Evolutionary conservation across 1,140 invertebrate genomes (phyloP), one percentile per base, ranked within the genome.

Genomic region (Papilio xuthus): DNA sequence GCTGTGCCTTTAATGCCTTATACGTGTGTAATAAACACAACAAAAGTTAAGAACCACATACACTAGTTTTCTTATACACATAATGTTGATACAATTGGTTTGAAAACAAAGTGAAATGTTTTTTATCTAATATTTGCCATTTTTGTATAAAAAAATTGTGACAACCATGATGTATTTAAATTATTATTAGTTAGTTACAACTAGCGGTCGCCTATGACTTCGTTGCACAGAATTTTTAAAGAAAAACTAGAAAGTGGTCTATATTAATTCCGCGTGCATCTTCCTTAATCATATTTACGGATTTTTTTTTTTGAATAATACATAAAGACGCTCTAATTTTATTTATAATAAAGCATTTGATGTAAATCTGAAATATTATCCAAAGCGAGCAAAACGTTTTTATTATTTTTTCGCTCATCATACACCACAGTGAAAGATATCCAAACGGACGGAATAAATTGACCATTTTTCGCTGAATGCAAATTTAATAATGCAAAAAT

Each of bases 401-500:
- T 67, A 67, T 67, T 26, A 67, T 28, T 67, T 67, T 67, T 67
- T 67, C 60, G 60, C 32, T 67, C 60, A 67, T 67, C 60, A 67
- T 67, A 32, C 26, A 26, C 26, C 28, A 67, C 60, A 67, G 26
- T 28, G 26, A 67, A 67, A 67, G 60, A 13, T 13, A 67, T 67
- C 60, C 13, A 67, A 67, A 67, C 60, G 60, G 60, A 67, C 60
- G 26, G 60, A 67, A 67, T 67, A 67, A 67, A 67, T 67, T 67
- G 60, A 67, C 60, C 60, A 67, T 67, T 67, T 67, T 67, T 67
- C 60, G 10, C 60, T 67, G 60, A 67, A 67, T 67, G 60, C 60
- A 67, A 67, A 67, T 67, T 67, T 67, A 67, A 67, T 67, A 67
- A 67, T 67, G 60, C 60, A 67, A 67, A 67, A 67, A 67, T 15